Percentiles rank a stretch among this genome's conserved stretches.
phyloP scores from a whole-genome alignment of 1,140 invertebrate species.

The Lordiphosa clarofinis region DNA sequence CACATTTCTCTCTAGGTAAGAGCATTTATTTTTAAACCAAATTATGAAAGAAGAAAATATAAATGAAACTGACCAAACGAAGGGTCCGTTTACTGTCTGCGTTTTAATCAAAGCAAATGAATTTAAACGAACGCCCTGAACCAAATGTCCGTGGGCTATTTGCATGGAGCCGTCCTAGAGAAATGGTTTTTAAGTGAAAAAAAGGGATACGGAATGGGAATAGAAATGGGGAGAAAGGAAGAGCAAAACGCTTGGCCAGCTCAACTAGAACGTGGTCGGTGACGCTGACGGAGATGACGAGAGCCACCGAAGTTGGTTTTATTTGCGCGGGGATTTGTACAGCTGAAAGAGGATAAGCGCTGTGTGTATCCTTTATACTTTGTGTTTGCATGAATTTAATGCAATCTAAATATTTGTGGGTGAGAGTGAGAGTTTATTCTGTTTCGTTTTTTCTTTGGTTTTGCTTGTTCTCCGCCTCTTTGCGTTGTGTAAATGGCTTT shows the following conservation, averaged over 20 bases:
- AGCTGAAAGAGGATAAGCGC: conserved; percentile 71
- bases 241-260: conserved; percentile 31
- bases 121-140: conserved; percentile 70
- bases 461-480: conserved; percentile 32
- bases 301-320: conserved; percentile 40
- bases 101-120: conserved; percentile 75
- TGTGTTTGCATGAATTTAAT: conserved; percentile 77
- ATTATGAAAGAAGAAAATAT: conserved; percentile 8
- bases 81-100: conserved; percentile 25
- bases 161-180: conserved; percentile 61
- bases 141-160: conserved; percentile 55
- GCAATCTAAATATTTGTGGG: conserved; percentile 76
- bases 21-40: background rate
- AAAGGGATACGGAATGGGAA: conserved; percentile 29
- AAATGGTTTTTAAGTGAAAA: conserved; percentile 74
- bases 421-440: conserved; percentile 40
- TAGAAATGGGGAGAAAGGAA: too few relatives aligned
- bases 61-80: conserved; percentile 15
- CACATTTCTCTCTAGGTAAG: background rate
- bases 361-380: conserved; percentile 68
- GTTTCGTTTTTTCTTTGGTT: conserved; percentile 5
- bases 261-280: conserved; percentile 14
- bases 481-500: conserved; percentile 66
- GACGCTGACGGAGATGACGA: too few relatives aligned
- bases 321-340: conserved; percentile 71